A percentile compares a stretch with the other conserved stretches of the same genome.
Evolutionary conservation across 2,888 invertebrate species (phyloP).

Genomic region (Melipona bicolor): DNA sequence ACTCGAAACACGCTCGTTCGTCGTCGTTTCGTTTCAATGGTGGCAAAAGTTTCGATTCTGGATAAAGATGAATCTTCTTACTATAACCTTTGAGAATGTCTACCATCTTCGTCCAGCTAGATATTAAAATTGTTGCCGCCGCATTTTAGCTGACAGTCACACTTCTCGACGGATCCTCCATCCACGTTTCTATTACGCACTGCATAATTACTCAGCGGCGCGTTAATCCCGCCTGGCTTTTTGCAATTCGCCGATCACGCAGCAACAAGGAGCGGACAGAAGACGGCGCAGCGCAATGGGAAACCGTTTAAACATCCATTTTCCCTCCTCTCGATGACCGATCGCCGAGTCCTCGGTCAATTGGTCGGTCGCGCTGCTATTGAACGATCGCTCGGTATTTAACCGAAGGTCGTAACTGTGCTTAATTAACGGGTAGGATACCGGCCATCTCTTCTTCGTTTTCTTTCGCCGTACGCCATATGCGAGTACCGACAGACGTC

Average conservation of each 20-base stretch:
- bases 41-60: too few relatives aligned
- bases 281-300: not conserved
- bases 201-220: constrained; percentile 28
- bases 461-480: not conserved
- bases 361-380: constrained; percentile 22
- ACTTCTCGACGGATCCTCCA: not conserved
- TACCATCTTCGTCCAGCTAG: too few relatives aligned
- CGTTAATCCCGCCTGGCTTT: constrained; percentile 36
- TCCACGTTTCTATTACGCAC: constrained; percentile 8
- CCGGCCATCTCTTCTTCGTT: not conserved
- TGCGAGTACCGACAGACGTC: not conserved
- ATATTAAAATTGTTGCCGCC: too few relatives aligned
- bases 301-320: constrained; percentile 3
- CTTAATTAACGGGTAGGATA: constrained; percentile 41
- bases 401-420: constrained; percentile 46
- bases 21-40: too few relatives aligned
- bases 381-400: constrained; percentile 29
- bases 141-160: not conserved
- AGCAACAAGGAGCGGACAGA: not conserved
- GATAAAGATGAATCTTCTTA: too few relatives aligned
- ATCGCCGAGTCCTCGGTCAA: constrained; percentile 10
- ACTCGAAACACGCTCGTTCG: too few relatives aligned
- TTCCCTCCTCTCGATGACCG: constrained; percentile 9
- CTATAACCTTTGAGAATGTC: too few relatives aligned
- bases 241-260: constrained; percentile 16